phyloP scores from a whole-genome alignment of 2,888 invertebrate genomes.

The Esperia sulphurella region DNA sequence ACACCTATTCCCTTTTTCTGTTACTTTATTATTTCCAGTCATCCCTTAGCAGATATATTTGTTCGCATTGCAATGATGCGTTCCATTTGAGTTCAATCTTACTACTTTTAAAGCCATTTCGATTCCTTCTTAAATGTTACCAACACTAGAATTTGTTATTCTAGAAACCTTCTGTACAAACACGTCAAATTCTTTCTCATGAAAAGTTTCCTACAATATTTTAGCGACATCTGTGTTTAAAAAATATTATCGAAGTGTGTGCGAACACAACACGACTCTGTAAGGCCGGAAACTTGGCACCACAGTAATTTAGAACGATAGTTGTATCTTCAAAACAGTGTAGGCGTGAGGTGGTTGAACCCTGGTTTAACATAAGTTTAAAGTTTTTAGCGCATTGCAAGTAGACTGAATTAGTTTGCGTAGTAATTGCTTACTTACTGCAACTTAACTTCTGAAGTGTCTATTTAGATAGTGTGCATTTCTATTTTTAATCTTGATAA shows the following conservation, averaged over 20 bases:
- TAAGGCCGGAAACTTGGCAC: constrained; percentile 28
- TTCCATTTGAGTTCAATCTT: too few relatives aligned
- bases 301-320: constrained; percentile 35
- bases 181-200: neutral
- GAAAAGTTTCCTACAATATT: constrained; percentile 15
- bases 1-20: too few relatives aligned
- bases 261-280: constrained; percentile 20
- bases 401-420: constrained; percentile 17
- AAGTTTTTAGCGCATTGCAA: constrained; percentile 11
- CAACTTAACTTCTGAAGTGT: neutral
- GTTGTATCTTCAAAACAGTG: constrained; percentile 36
- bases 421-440: constrained; percentile 12
- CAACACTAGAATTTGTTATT: too few relatives aligned
- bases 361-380: constrained; percentile 8
- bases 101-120: too few relatives aligned
- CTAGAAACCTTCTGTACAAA: too few relatives aligned
- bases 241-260: constrained; percentile 32
- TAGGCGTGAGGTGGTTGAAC: constrained; percentile 52
- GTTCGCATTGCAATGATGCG: too few relatives aligned
- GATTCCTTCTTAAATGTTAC: too few relatives aligned
- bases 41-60: too few relatives aligned
- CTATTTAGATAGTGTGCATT: neutral
- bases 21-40: too few relatives aligned
- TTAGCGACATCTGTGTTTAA: neutral
- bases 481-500: neutral